Conservation (phyloP, 2,797 vertebrate genomes). For the Zenarchopterus dispar region DNA sequence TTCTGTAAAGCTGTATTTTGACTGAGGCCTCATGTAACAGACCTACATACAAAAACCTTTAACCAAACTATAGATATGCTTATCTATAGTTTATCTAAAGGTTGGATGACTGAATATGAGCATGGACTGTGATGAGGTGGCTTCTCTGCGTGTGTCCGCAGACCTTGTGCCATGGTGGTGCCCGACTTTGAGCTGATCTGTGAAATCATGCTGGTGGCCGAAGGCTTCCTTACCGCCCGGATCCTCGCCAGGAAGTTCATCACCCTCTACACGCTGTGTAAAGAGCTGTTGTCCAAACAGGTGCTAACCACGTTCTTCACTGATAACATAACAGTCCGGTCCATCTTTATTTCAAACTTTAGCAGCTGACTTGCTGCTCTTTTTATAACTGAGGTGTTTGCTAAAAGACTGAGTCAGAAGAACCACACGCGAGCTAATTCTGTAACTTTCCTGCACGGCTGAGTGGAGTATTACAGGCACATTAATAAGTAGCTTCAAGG, state of each 20-base stretch:
- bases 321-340: background rate
- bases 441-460: background rate
- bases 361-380: constrained; percentile 25
- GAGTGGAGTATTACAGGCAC: constrained; percentile 26
- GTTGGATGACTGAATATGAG: background rate
- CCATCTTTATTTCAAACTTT: constrained; percentile 25
- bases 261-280: constrained; percentile 93
- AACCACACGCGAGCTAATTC: background rate
- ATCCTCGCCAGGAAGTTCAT: constrained; percentile 93
- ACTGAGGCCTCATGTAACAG: too few species aligned
- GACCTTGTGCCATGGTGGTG: constrained; percentile 97
- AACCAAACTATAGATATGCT: too few species aligned
- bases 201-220: constrained; percentile 97
- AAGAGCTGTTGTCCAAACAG: constrained; percentile 96
- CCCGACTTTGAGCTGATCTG: constrained; percentile 98
- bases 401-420: constrained; percentile 28
- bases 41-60: too few species aligned
- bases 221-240: constrained; percentile 92
- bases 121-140: background rate
- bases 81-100: background rate
- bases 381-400: constrained; percentile 24
- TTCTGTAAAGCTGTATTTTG: too few species aligned
- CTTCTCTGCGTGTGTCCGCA: constrained; percentile 48
- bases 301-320: constrained; percentile 65
- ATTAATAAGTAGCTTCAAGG: constrained; percentile 27